Conservation (phyloP, 2,888 invertebrate genomes). For the Yponomeuta plumbellus region DNA sequence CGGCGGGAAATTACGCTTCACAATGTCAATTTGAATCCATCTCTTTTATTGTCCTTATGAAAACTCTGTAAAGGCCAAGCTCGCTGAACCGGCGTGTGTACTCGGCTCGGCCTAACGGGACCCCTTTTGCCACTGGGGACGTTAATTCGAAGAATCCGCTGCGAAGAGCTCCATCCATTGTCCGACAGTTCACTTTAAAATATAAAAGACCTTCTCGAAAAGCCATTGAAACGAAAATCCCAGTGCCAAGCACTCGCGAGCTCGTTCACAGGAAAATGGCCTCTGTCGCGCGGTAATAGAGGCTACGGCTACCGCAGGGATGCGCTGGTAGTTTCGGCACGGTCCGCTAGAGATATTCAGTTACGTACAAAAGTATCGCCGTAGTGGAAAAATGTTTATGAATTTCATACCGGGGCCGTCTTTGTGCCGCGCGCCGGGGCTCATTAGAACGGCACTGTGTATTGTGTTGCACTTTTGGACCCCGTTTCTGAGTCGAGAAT, state of each 20-base stretch:
- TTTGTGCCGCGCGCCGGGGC: neutral
- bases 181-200: constrained; percentile 6
- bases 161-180: neutral
- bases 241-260: neutral
- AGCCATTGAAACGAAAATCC: constrained; percentile 9
- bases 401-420: constrained; percentile 3
- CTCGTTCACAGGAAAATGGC: too few species aligned
- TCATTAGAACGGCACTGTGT: neutral
- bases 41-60: too few species aligned
- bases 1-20: too few species aligned
- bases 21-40: too few species aligned
- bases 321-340: neutral
- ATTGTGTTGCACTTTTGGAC: neutral
- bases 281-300: neutral
- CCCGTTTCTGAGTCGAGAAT: too few species aligned
- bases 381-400: constrained; percentile 14
- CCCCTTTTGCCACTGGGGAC: neutral
- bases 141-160: neutral
- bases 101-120: neutral
- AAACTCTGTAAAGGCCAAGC: too few species aligned
- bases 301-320: neutral
- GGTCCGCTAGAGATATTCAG: neutral
- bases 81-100: neutral
- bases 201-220: constrained; percentile 8
- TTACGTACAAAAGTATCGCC: constrained; percentile 14